These are phyloP conservation scores for Nephrocerus scutellatus DNA, from an alignment of 2,888 invertebrate species.

Conservation along the genomic window DNA sequence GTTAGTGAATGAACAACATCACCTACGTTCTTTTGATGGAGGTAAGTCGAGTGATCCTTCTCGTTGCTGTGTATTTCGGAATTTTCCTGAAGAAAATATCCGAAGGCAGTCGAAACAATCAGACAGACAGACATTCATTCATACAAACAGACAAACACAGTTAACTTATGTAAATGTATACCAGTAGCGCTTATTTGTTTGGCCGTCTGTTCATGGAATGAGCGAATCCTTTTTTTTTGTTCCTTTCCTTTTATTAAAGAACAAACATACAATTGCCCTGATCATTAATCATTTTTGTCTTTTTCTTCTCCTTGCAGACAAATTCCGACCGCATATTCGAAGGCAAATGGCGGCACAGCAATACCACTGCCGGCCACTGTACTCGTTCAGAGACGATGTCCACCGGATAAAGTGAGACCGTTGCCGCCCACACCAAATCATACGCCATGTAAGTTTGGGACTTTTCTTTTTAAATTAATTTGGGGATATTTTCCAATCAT, in stretches of 20 bases:
- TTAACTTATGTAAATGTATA: too few species aligned
- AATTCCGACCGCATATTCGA: constrained; percentile 57
- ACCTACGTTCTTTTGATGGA: too few species aligned
- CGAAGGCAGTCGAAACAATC: too few species aligned
- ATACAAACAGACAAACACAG: too few species aligned
- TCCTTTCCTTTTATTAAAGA: constrained; percentile 2
- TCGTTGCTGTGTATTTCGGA: too few species aligned
- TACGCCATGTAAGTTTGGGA: constrained; percentile 44
- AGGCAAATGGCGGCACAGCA: constrained; percentile 59
- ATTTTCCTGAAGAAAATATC: too few species aligned
- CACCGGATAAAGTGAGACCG: constrained; percentile 71
- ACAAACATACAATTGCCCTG: background rate
- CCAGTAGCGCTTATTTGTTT: too few species aligned
- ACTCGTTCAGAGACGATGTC: constrained; percentile 66
- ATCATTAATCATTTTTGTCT: constrained; percentile 4
- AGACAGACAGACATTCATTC: too few species aligned
- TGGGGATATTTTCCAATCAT: background rate
- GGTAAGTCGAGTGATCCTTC: too few species aligned
- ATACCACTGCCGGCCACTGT: constrained; percentile 76
- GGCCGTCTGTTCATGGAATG: background rate
- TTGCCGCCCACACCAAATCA: constrained; percentile 62
- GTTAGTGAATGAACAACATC: too few species aligned
- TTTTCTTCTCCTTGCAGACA: constrained; percentile 53
- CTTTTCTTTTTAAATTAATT: constrained; percentile 7
- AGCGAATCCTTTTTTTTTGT: constrained; percentile 2